Conservation (phyloP, 2,797 vertebrate species). For the Discoglossus pictus region DNA sequence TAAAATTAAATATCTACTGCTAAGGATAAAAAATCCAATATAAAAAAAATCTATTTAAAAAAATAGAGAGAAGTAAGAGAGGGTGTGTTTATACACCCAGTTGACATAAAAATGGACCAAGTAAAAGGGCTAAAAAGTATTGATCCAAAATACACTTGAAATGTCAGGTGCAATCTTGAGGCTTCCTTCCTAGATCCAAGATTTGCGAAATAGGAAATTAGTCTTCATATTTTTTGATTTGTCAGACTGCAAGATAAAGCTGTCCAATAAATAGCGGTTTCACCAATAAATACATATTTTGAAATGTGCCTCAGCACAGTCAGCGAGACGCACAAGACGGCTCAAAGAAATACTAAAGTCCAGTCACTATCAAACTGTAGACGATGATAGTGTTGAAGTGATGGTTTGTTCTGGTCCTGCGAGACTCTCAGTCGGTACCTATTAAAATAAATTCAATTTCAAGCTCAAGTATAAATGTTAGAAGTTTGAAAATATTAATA, state of each 20-base stretch:
- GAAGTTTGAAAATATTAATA: background rate
- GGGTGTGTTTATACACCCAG: too few relatives aligned
- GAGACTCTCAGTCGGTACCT: slow-evolving; percentile 68
- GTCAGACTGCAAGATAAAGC: background rate
- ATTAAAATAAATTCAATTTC: slow-evolving; percentile 41
- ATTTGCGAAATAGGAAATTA: background rate
- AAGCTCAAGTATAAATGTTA: background rate
- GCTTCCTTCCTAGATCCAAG: background rate
- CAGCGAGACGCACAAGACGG: too few relatives aligned
- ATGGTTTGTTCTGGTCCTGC: slow-evolving; percentile 60
- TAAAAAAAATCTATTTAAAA: too few relatives aligned
- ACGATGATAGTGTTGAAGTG: slow-evolving; percentile 56
- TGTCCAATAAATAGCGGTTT: background rate
- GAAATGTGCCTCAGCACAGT: background rate
- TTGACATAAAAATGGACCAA: too few relatives aligned
- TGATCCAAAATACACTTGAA: background rate
- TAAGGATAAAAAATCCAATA: too few relatives aligned
- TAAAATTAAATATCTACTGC: too few relatives aligned
- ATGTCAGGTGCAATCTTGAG: background rate
- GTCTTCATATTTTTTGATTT: too few relatives aligned
- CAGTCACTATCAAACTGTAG: slow-evolving; percentile 56
- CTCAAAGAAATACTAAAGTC: too few relatives aligned
- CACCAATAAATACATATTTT: background rate
- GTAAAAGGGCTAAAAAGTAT: too few relatives aligned
- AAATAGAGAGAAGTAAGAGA: too few relatives aligned